Evolutionary conservation across 2,113 vertebrate species (phyloP), one percentile per base, ranked within the genome.

Genomic region (Lophius piscatorius): DNA sequence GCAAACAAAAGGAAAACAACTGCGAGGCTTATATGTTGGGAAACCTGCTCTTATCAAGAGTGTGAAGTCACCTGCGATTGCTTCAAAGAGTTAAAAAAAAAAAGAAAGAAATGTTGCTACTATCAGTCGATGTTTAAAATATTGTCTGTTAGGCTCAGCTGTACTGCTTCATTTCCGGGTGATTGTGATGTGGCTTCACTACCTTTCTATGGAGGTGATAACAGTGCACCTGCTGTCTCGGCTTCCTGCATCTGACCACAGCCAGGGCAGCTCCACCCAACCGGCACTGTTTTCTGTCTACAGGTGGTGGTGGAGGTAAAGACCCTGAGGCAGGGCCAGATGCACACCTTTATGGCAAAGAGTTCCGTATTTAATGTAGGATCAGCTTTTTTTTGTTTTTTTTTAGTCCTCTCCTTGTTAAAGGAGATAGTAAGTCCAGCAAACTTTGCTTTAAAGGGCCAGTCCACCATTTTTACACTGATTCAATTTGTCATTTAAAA

Each of bases 211-310:
- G 66, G 74, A 56, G 68, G 71, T 83, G 86, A 88, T 87, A 90
- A 87, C 86, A 75, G 81, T 55, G 70, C 87, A 90, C 87, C 90
- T 91, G 90, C 85, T 74, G 67, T 28, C 76, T 61, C 65, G 14
- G 44, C 76, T 86, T 88, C 87, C 85, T 84, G 82, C 45, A 70
- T 85, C 79, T 74, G 81, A 75, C 74, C 80, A 69, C 70, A 67
- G 59, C 55, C 0, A 10, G 57, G 8, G 23, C 13, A 46, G 81
- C 74, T 69, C 62, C 75, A 63, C 78, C 70, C 76, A 50, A 39
- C 40, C 48, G 33, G 56, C 50, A 1, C 39, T 24, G 72, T 49
- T 7, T 45, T 72, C 61, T 47, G 58, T 69, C 72, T 83, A 78
- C 85, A 87, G 84, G 83, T 89, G 82, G 63, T 69, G 60, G 65